Conservation (phyloP, 23 tunicate species). For the Diplosoma virens region DNA sequence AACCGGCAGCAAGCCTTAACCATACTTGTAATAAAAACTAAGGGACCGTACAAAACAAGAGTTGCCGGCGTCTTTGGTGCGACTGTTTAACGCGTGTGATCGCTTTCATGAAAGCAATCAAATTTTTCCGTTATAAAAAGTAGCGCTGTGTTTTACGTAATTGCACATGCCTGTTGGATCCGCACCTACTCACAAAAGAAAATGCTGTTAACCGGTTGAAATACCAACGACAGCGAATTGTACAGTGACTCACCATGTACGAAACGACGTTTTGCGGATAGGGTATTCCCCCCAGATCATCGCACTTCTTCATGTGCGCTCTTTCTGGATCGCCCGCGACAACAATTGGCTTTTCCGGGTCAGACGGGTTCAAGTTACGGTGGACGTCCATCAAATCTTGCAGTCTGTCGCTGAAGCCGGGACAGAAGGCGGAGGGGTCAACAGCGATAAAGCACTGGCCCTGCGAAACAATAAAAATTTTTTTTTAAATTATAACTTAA, state of each 20-base stretch:
- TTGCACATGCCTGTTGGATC: too few species aligned
- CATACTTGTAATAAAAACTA: too few species aligned
- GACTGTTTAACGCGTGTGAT: too few species aligned
- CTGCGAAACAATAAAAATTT: conserved; percentile 10
- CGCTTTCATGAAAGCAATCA: too few species aligned
- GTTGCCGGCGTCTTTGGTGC: too few species aligned
- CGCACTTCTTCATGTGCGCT: conserved; percentile 71
- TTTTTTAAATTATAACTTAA: background rate
- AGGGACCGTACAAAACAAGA: too few species aligned
- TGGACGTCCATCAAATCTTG: conserved; percentile 73
- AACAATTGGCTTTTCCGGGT: conserved; percentile 67
- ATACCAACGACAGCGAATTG: too few species aligned
- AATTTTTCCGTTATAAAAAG: too few species aligned
- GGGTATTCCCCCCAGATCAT: conserved; percentile 90
- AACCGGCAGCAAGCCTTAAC: too few species aligned
- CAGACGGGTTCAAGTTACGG: conserved; percentile 56
- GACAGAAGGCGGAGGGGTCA: conserved; percentile 78
- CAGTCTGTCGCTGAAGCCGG: conserved; percentile 90
- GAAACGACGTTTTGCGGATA: conserved; percentile 78
- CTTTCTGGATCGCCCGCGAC: conserved; percentile 99
- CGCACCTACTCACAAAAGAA: too few species aligned
- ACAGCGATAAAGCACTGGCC: conserved; percentile 99
- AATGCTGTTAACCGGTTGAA: too few species aligned
- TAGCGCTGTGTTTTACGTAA: too few species aligned
- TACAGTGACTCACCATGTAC: conserved; percentile 81